These are phyloP conservation scores for Fissipunctia ypsillon DNA, from an alignment of 2,888 invertebrate genomes.

Conservation along the genomic window DNA sequence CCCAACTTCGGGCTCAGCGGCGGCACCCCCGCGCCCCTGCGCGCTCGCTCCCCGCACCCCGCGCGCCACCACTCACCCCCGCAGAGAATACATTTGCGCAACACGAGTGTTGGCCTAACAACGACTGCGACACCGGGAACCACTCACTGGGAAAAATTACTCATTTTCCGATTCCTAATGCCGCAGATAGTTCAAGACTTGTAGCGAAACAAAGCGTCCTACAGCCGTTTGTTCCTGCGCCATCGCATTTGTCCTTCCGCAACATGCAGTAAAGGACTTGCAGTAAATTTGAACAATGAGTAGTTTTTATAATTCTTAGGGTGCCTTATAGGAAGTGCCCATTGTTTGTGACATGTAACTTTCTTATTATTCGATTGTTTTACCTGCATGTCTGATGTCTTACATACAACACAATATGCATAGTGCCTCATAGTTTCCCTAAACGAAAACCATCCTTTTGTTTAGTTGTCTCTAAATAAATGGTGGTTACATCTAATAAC, in stretches of 20 bases:
- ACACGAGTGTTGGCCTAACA: slow-evolving; percentile 89
- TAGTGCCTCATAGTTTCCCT: slow-evolving; percentile 17
- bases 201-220: slow-evolving; percentile 76
- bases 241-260: slow-evolving; percentile 62
- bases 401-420: background rate
- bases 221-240: slow-evolving; percentile 60
- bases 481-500: slow-evolving; percentile 4
- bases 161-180: slow-evolving; percentile 83
- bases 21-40: slow-evolving; percentile 76
- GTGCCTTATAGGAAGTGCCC: slow-evolving; percentile 75
- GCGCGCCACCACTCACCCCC: slow-evolving; percentile 79
- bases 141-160: slow-evolving; percentile 86
- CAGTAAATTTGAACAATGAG: slow-evolving; percentile 81
- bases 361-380: slow-evolving; percentile 75
- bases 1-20: slow-evolving; percentile 90
- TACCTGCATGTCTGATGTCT: slow-evolving; percentile 35
- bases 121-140: slow-evolving; percentile 86
- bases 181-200: slow-evolving; percentile 66
- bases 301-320: slow-evolving; percentile 79
- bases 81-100: slow-evolving; percentile 90
- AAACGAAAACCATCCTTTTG: slow-evolving; percentile 43
- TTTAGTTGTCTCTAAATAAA: slow-evolving; percentile 38
- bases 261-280: slow-evolving; percentile 73
- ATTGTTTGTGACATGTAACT: slow-evolving; percentile 66
- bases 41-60: slow-evolving; percentile 65